Evolutionary conservation across 2,888 invertebrate genomes (phyloP).

Genomic region (Ectropis crepuscularia): DNA sequence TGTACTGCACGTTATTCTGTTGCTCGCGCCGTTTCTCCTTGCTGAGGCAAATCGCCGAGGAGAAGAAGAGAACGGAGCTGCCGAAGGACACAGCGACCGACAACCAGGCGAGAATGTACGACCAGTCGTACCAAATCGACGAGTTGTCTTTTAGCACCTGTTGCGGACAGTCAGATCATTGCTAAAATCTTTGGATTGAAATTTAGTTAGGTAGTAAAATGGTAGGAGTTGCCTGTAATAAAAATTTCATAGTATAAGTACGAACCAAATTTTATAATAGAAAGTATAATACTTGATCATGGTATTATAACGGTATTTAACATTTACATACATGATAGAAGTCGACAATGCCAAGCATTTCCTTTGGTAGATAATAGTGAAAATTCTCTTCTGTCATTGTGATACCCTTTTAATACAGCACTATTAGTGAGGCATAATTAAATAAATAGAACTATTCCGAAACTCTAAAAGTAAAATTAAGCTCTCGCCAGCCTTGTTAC

Average conservation of each 20-base stretch:
- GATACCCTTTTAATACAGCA: too few species aligned
- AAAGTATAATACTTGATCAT: too few species aligned
- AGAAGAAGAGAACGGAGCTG: constrained; percentile 91
- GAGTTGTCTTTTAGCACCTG: constrained; percentile 90
- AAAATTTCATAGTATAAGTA: neutral
- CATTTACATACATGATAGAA: too few species aligned
- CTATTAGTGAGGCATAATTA: too few species aligned
- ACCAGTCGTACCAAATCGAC: constrained; percentile 92
- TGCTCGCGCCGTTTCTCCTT: constrained; percentile 90
- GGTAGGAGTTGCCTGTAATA: neutral
- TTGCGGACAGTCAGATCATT: constrained; percentile 43
- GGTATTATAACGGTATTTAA: too few species aligned
- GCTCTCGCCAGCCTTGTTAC: too few species aligned
- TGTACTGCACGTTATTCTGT: constrained; percentile 93
- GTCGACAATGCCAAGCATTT: too few species aligned
- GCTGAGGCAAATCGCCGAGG: constrained; percentile 91
- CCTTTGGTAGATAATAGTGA: too few species aligned
- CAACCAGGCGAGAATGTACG: constrained; percentile 93
- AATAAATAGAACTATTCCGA: too few species aligned
- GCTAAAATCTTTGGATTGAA: constrained; percentile 7
- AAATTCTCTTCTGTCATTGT: too few species aligned
- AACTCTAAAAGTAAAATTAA: too few species aligned
- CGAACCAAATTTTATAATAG: too few species aligned
- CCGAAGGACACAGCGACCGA: constrained; percentile 91
- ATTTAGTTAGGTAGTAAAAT: neutral